These are phyloP conservation scores for Drosophila meridionalis DNA, from an alignment of 2,888 invertebrate species.

Conservation along the genomic window DNA sequence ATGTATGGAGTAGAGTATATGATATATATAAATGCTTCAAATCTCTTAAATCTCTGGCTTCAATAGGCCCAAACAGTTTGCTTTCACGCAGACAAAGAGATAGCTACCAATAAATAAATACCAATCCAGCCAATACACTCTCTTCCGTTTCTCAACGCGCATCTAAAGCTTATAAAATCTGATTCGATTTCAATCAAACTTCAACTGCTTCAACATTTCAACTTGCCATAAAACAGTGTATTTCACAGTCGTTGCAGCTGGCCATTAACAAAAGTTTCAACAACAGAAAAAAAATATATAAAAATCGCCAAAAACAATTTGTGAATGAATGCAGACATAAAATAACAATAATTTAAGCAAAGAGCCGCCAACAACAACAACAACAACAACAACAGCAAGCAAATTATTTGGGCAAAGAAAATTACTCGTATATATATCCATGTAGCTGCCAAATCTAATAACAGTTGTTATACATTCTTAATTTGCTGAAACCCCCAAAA, in stretches of 20 bases:
- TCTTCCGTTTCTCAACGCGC: no score
- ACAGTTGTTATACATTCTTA: slow-evolving; percentile 69
- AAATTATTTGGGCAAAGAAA: slow-evolving; percentile 63
- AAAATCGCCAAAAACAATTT: slow-evolving; percentile 63
- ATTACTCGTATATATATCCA: slow-evolving; percentile 60
- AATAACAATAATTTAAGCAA: slow-evolving; percentile 74
- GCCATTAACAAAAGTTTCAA: not conserved
- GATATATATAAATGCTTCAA: not conserved
- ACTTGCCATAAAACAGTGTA: not conserved
- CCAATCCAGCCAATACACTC: not conserved
- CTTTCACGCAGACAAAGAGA: not conserved
- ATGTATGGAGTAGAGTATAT: not conserved
- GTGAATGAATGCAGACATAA: slow-evolving; percentile 80
- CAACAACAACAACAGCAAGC: slow-evolving; percentile 36
- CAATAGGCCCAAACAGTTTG: not conserved
- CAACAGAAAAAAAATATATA: not conserved
- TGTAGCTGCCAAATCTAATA: slow-evolving; percentile 66
- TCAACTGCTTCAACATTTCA: not conserved
- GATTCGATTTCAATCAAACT: not conserved
- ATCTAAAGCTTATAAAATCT: no score
- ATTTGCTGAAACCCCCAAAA: slow-evolving; percentile 48
- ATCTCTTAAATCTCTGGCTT: not conserved
- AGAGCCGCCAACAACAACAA: slow-evolving; percentile 49
- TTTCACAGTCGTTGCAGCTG: slow-evolving; percentile 26
- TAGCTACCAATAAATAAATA: no score